phyloP scores from a whole-genome alignment of 23 tunicate species.

The Trididemnum clinides region DNA sequence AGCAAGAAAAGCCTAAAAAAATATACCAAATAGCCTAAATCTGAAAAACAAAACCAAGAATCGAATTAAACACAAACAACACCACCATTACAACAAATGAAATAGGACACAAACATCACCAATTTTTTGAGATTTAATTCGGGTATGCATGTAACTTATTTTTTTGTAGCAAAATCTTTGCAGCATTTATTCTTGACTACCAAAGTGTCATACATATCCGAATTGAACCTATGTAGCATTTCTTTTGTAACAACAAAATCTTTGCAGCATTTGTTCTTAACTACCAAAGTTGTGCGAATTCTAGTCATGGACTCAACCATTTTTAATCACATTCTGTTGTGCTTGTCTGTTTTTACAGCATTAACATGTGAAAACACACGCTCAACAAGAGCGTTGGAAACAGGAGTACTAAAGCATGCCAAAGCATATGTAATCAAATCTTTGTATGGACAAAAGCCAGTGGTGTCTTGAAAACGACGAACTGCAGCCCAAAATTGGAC shows the following conservation, averaged over 20 bases:
- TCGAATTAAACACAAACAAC: background rate
- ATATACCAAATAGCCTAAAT: too few relatives aligned
- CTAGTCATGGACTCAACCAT: background rate
- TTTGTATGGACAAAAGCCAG: background rate
- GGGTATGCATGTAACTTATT: too few relatives aligned
- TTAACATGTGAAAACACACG: conserved; percentile 23
- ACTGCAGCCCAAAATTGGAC: conserved; percentile 44
- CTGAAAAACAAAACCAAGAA: too few relatives aligned
- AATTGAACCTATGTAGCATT: background rate
- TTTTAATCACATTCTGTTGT: background rate
- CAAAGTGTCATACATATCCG: conserved; percentile 7
- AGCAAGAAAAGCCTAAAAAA: too few relatives aligned
- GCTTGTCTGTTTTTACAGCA: conserved; percentile 13
- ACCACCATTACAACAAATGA: background rate
- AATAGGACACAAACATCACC: background rate
- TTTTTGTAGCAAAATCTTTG: background rate
- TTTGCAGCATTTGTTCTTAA: conserved; percentile 13
- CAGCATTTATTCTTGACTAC: background rate
- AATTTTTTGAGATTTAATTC: too few relatives aligned
- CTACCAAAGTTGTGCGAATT: background rate
- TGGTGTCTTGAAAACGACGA: background rate
- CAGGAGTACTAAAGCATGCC: conserved; percentile 29
- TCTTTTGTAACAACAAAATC: conserved; percentile 9
- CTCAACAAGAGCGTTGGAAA: conserved; percentile 18
- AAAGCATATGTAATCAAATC: conserved; percentile 3